Evolutionary conservation across 2,888 invertebrate species (phyloP).

Genomic region (Ctena decussata): DNA sequence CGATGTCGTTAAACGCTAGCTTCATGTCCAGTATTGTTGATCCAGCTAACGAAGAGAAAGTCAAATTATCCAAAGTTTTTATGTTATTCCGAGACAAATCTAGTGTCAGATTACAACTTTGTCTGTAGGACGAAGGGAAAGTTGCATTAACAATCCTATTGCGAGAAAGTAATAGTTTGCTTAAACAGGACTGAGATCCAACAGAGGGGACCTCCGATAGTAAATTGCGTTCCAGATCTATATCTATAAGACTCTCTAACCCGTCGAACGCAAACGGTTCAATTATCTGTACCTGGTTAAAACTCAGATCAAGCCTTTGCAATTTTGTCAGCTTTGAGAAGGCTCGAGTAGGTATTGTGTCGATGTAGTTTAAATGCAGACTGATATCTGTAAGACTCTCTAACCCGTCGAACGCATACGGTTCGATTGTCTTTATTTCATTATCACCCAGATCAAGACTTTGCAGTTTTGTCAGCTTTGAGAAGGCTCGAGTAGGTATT

Average conservation of each 20-base stretch:
- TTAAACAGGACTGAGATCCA: conserved; percentile 57
- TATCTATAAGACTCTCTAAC: conserved; percentile 39
- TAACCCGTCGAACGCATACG: conserved; percentile 58
- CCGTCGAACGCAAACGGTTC: conserved; percentile 54
- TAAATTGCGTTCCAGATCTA: conserved; percentile 67
- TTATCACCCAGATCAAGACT: conserved; percentile 43
- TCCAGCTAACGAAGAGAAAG: conserved; percentile 64
- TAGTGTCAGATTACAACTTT: conserved; percentile 44
- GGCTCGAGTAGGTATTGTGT: neutral
- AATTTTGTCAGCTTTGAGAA: conserved; percentile 59
- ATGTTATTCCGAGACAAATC: conserved; percentile 73
- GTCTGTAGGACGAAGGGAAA: conserved; percentile 64
- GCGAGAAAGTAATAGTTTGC: conserved; percentile 63
- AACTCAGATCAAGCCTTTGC: conserved; percentile 46
- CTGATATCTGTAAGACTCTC: neutral
- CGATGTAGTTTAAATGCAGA: neutral
- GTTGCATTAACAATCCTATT: conserved; percentile 70
- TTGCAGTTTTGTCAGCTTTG: conserved; percentile 45
- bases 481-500: conserved; percentile 53
- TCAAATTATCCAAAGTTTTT: conserved; percentile 50
- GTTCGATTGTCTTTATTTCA: neutral
- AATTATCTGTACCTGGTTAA: neutral
- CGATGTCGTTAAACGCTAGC: conserved; percentile 69
- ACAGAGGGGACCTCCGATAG: conserved; percentile 64
- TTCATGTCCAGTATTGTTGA: conserved; percentile 63